Conservation (phyloP, 2,797 vertebrate genomes). For the Tympanoctomys barrerae region DNA sequence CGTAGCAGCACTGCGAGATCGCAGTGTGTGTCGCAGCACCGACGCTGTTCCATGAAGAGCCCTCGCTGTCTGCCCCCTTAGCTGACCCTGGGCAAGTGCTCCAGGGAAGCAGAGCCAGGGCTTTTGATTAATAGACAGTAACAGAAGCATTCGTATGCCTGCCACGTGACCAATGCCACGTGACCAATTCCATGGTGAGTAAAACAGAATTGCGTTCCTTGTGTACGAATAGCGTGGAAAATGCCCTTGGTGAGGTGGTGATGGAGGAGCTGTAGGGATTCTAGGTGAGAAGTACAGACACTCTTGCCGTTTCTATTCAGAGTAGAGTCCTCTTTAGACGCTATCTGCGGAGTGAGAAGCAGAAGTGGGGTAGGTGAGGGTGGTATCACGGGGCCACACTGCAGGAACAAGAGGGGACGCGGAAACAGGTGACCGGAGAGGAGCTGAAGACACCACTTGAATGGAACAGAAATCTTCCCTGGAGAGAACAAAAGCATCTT, state of each 20-base stretch:
- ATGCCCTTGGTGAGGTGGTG: conserved; percentile 15
- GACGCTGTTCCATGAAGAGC: neutral
- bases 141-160: conserved; percentile 48
- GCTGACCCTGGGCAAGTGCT: neutral
- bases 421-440: neutral
- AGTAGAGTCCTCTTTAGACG: conserved; percentile 49
- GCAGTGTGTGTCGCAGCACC: neutral
- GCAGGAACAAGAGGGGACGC: neutral
- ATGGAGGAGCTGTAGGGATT: conserved; percentile 58
- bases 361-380: neutral
- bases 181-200: neutral
- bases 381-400: neutral
- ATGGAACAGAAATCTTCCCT: neutral
- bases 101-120: neutral
- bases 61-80: neutral
- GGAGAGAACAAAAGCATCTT: conserved; percentile 34
- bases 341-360: conserved; percentile 46
- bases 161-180: neutral
- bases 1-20: neutral
- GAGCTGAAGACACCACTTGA: neutral
- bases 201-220: neutral
- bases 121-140: conserved; percentile 42
- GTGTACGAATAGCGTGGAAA: neutral
- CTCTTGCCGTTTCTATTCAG: conserved; percentile 42
- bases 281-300: conserved; percentile 31